A percentile compares a stretch with the other conserved stretches of the same genome.
Conservation (phyloP, 1,140 invertebrate species). For the Polypedilum vanderplanki region DNA sequence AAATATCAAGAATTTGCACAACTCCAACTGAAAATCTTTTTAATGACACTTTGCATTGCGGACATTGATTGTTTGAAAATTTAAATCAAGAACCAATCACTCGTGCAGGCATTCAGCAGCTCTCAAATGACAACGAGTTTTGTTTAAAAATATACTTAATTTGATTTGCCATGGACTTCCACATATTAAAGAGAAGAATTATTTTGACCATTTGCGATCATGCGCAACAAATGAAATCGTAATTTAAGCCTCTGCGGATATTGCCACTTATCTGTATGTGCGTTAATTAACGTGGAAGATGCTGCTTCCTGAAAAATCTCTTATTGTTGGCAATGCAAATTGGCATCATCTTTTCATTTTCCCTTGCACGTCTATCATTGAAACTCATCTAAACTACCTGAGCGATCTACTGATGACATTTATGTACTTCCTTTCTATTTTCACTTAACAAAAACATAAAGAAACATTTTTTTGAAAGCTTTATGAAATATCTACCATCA, state of each 20-base stretch:
- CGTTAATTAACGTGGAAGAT: slow-evolving; percentile 4
- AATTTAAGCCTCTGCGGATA: neutral
- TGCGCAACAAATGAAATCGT: too few relatives aligned
- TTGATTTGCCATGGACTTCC: too few relatives aligned
- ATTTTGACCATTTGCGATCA: too few relatives aligned
- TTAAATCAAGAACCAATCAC: too few relatives aligned
- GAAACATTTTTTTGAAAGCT: neutral
- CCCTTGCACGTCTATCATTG: neutral
- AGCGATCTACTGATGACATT: neutral
- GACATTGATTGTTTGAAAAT: too few relatives aligned
- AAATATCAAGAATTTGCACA: too few relatives aligned
- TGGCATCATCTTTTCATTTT: slow-evolving; percentile 10
- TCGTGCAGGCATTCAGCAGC: too few relatives aligned
- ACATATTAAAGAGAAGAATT: too few relatives aligned
- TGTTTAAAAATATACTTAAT: too few relatives aligned
- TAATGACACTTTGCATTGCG: too few relatives aligned
- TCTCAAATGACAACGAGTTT: too few relatives aligned
- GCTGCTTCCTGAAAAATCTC: neutral
- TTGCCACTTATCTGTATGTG: neutral
- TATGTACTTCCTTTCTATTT: slow-evolving; percentile 6
- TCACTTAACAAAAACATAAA: neutral
- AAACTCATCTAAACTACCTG: neutral
- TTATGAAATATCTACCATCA: neutral
- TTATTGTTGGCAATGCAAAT: neutral
- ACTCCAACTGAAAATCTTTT: too few relatives aligned